phyloP scores from a whole-genome alignment of 2,797 vertebrate genomes.

The Huso huso region DNA sequence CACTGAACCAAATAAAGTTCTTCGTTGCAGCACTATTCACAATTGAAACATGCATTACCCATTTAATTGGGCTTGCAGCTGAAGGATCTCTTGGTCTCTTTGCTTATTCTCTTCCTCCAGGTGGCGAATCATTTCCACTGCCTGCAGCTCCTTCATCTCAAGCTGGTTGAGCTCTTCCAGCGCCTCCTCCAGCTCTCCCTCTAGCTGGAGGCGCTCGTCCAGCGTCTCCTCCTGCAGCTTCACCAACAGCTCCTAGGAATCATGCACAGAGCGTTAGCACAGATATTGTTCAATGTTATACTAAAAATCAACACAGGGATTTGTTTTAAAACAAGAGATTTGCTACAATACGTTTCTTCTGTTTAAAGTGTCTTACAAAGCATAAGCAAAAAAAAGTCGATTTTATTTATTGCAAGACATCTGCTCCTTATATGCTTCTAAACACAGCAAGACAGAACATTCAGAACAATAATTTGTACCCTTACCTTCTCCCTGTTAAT shows the following conservation, averaged over 20 bases:
- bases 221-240: conserved; percentile 55
- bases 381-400: not conserved
- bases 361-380: no score
- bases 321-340: no score
- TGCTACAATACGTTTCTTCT: no score
- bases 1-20: no score
- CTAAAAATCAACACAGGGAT: not conserved
- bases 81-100: conserved; percentile 48
- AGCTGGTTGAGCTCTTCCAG: conserved; percentile 71
- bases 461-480: no score
- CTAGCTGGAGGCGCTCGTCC: conserved; percentile 48
- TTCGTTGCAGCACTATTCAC: no score
- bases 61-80: conserved; percentile 50
- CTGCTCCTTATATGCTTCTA: not conserved
- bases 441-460: not conserved
- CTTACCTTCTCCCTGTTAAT: conserved; percentile 72
- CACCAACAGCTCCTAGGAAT: conserved; percentile 60
- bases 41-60: conserved; percentile 47
- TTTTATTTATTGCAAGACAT: not conserved
- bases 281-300: not conserved
- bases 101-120: conserved; percentile 57
- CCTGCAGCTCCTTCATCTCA: conserved; percentile 63
- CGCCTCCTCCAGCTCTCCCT: conserved; percentile 66
- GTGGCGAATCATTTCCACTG: conserved; percentile 43
- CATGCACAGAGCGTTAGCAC: conserved; percentile 1